phyloP scores from a whole-genome alignment of 1,140 invertebrate species.

The Vollenhovia emeryi region DNA sequence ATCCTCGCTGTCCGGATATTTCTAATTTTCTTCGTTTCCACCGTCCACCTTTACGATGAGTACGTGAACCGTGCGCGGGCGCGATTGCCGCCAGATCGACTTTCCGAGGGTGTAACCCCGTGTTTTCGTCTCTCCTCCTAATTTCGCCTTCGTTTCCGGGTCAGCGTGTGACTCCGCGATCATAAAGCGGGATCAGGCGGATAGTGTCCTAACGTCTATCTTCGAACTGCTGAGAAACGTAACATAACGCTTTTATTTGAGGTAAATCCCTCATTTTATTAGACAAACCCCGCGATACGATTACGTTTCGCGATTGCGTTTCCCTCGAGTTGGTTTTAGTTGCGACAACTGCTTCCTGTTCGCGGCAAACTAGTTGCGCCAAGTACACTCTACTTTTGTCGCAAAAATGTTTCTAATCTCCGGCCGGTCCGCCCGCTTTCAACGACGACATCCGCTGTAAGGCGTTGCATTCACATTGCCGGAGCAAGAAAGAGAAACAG shows the following conservation, averaged over 20 bases:
- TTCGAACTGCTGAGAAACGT: not conserved
- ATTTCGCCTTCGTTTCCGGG: slow-evolving; percentile 14
- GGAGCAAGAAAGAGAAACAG: not conserved
- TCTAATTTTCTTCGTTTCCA: slow-evolving; percentile 71
- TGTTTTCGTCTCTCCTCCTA: slow-evolving; percentile 5
- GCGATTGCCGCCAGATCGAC: slow-evolving; percentile 21
- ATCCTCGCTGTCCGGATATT: slow-evolving; percentile 70
- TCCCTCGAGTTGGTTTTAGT: not conserved
- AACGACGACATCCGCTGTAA: slow-evolving; percentile 30
- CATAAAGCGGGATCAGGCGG: not conserved
- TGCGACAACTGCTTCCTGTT: slow-evolving; percentile 19
- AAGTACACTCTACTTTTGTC: slow-evolving; percentile 26
- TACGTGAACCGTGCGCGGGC: slow-evolving; percentile 42
- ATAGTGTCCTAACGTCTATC: not conserved
- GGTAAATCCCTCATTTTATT: not conserved
- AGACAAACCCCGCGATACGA: not conserved
- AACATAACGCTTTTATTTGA: not conserved
- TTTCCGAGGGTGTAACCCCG: slow-evolving; percentile 5
- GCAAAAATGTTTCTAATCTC: slow-evolving; percentile 53
- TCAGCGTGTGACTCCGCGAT: not conserved
- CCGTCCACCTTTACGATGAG: slow-evolving; percentile 26
- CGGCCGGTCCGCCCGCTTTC: slow-evolving; percentile 31
- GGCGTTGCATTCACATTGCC: slow-evolving; percentile 6
- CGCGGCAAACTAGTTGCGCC: slow-evolving; percentile 7
- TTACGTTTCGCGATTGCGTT: not conserved